Conservation (phyloP, 30 jellyfish, hydroid and myxozoan species). For the Sanderia malayensis region DNA sequence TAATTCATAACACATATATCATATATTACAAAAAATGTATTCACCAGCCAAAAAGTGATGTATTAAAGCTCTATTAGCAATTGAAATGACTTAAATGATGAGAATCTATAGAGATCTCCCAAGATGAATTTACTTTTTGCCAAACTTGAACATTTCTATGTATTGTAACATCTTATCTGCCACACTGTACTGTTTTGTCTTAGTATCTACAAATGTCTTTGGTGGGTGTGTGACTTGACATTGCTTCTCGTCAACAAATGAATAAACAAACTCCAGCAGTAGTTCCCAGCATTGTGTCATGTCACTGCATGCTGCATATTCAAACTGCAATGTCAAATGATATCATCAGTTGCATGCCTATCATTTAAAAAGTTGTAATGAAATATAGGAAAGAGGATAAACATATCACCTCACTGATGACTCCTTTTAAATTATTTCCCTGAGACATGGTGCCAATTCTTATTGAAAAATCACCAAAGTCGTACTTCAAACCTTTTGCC, state of each 20-base stretch:
- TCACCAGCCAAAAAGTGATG: no score
- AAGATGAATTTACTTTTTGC: constrained; percentile 17
- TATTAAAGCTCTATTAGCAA: no score
- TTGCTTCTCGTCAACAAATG: constrained; percentile 38
- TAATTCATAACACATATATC: no score
- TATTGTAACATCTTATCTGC: constrained; percentile 74
- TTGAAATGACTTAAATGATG: no score
- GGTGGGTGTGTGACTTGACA: constrained; percentile 57
- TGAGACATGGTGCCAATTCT: constrained; percentile 76
- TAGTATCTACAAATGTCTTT: constrained; percentile 44
- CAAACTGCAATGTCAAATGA: constrained; percentile 29
- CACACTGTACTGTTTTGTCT: constrained; percentile 43
- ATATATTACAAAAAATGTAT: no score
- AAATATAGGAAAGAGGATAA: not conserved
- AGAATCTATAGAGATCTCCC: no score
- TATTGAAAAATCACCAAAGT: constrained; percentile 76
- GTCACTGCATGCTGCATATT: constrained; percentile 65
- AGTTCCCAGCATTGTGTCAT: constrained; percentile 46
- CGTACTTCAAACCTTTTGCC: constrained; percentile 77
- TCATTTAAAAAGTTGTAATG: not conserved
- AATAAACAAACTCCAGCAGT: constrained; percentile 48
- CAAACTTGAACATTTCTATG: constrained; percentile 54
- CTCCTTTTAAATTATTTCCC: constrained; percentile 71
- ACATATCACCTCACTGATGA: constrained; percentile 64
- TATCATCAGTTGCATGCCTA: not conserved